Base-by-base conservation (phyloP, 1,140 invertebrate species). In the Berghia stephanieae region DNA sequence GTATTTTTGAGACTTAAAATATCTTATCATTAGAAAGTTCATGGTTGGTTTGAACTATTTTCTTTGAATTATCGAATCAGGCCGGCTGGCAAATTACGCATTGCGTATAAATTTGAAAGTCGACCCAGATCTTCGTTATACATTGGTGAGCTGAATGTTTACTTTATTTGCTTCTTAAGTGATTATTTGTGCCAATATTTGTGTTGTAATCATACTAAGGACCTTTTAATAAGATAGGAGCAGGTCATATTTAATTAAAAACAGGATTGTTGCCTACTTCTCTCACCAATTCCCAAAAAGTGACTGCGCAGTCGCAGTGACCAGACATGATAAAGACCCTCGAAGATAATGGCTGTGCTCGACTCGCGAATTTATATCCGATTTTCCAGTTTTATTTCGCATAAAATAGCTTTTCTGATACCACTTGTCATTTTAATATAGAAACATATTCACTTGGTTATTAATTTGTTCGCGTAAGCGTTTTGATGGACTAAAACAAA, bases 241-340 rank as follows among this genome's bases (percentile, higher is more conserved):
- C 21, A 21, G 10, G 21, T 10, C 40, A 24, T 34, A 5, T 36
- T 67, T 38, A 27, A 27, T 1, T 27, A 10, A 36, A 27, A 31
- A 34, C 34, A n/a, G 18, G 34, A 21, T 10, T 27, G 34, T 27
- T 5, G 18, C 21, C 40, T 38, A 34, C 10, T 27, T 36, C 8
- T 67, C 18, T 67, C 63, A 6, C 34, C 21, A 36, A n/a, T 27
- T 34, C 34, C 3, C 10, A 38, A 67, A 67, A 67, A 4, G 16
- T 18, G 31, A 38, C 78, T 75, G 78, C 78, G 78, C 78, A 79
- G 78, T 49, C 78, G 78, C 78, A 79, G 52, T 72, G 46, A 43
- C 34, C 24, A 21, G 57, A 31, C 34, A 16, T 42, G 77, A 42
- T n/a, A n/a, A n/a, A n/a, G n/a, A n/a, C n/a, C n/a, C 70, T 49